Base-by-base conservation (phyloP, 2,888 invertebrate genomes). In the Tanypteryx hageni region DNA sequence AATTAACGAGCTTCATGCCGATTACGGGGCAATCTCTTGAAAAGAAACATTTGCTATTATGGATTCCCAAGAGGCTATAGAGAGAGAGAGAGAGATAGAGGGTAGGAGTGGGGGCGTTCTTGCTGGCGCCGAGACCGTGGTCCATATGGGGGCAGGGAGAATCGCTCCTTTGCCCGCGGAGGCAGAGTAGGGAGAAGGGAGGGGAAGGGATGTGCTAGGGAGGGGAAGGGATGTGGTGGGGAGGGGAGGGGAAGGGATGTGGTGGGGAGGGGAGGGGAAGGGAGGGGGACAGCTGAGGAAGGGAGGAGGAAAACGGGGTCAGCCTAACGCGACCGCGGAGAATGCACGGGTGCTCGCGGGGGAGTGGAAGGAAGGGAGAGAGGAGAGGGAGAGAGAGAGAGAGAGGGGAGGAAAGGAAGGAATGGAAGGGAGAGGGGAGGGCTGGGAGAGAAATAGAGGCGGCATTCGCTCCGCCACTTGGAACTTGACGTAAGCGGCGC, bases 281-380 rank as follows among this genome's bases (percentile, higher is more conserved):
- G n/a, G n/a, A n/a, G n/a, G n/a, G n/a, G n/a, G n/a, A n/a, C n/a
- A n/a, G n/a, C n/a, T n/a, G n/a, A n/a, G n/a, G n/a, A n/a, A n/a
- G n/a, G n/a, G n/a, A n/a, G n/a, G n/a, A n/a, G n/a, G 68, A 22
- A 76, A 76, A 76, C 27, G 22, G 76, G 76, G 76, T 76, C 76
- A 76, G 76, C 27, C 76, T 68, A 68, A 68, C 68, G 22, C 68
- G 68, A 68, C 68, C 68, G 68, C 68, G 68, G 18, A 76, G 76
- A 76, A 76, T 76, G 76, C 76, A 76, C 76, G 64, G 64, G 64
- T n/a, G n/a, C 64, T n/a, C 64, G 76, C 18, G 68, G 14, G 27
- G 14, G 18, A 44, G 27, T n/a, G 57, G 84, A n/a, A 58, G 83
- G 44, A 44, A 14, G 89, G 89, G 64, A 18, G 44, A 31, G 18